These are phyloP conservation scores for Dermochelys coriacea DNA, from an alignment of 2,797 vertebrate species.

Conservation along the genomic window DNA sequence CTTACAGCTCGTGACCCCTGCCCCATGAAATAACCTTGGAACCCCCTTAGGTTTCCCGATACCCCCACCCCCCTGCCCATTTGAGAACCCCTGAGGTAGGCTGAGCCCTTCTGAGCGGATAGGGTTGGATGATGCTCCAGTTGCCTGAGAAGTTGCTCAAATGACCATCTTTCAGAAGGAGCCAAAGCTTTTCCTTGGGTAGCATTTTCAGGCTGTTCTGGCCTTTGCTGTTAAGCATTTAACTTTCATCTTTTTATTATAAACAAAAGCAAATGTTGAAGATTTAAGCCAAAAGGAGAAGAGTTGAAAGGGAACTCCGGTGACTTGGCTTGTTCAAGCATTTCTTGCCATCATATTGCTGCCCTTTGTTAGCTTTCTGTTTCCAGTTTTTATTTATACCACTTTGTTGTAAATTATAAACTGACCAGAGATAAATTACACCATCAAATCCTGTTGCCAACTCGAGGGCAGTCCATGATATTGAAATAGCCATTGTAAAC, in stretches of 20 bases:
- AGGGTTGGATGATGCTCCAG: neutral
- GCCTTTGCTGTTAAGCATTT: neutral
- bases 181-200: neutral
- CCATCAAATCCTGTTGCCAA: conserved; percentile 2
- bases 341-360: neutral
- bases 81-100: neutral
- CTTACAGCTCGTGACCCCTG: too few species aligned
- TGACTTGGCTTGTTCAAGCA: neutral
- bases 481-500: neutral
- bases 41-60: rapidly evolving
- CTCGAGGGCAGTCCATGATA: neutral
- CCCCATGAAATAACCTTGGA: too few species aligned
- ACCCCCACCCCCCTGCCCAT: too few species aligned
- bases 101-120: neutral
- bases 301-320: neutral
- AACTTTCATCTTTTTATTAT: neutral
- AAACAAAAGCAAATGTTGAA: neutral
- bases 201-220: neutral
- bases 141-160: neutral
- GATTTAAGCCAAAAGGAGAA: neutral
- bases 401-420: neutral
- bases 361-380: neutral
- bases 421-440: neutral
- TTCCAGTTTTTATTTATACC: conserved; percentile 15
- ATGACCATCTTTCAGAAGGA: neutral